Conservation (phyloP, 2,797 vertebrate species). For the Sebastes ruberrimus region DNA sequence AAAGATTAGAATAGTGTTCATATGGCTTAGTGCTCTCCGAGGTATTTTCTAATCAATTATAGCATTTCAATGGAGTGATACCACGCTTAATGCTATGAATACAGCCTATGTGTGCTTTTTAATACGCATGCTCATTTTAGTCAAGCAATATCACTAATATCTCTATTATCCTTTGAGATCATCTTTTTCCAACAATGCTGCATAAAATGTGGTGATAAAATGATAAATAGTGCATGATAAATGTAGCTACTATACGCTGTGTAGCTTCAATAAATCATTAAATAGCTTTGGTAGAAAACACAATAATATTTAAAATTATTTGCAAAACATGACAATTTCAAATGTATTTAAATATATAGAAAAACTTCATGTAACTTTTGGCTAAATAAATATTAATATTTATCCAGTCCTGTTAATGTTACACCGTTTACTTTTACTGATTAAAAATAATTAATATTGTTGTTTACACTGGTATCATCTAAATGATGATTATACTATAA, state of each 20-base stretch:
- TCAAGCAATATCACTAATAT: conserved; percentile 56
- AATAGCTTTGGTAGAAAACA: not conserved
- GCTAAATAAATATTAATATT: not conserved
- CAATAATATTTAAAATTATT: conserved; percentile 3
- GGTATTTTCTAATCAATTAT: conserved; percentile 77
- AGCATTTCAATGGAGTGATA: conserved; percentile 73
- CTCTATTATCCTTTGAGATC: conserved; percentile 47
- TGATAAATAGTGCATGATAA: not conserved
- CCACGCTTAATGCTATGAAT: conserved; percentile 74
- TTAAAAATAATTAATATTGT: not conserved
- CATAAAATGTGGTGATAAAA: conserved; percentile 28
- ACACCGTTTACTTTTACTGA: not conserved
- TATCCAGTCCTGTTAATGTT: not conserved
- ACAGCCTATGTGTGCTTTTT: conserved; percentile 49
- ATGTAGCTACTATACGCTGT: not conserved
- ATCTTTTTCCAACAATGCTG: conserved; percentile 24
- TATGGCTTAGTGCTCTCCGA: conserved; percentile 71
- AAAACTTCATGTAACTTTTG: not conserved
- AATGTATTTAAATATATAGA: not conserved
- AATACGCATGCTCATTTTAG: conserved; percentile 50
- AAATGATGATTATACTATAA: not conserved
- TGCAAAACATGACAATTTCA: not conserved
- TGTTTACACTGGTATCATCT: not conserved
- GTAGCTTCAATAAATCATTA: not conserved
- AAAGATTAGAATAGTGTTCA: conserved; percentile 73